A percentile compares a stretch with the other conserved stretches of the same genome.
Conservation (phyloP, 2,113 vertebrate species). For the Mirounga angustirostris region DNA sequence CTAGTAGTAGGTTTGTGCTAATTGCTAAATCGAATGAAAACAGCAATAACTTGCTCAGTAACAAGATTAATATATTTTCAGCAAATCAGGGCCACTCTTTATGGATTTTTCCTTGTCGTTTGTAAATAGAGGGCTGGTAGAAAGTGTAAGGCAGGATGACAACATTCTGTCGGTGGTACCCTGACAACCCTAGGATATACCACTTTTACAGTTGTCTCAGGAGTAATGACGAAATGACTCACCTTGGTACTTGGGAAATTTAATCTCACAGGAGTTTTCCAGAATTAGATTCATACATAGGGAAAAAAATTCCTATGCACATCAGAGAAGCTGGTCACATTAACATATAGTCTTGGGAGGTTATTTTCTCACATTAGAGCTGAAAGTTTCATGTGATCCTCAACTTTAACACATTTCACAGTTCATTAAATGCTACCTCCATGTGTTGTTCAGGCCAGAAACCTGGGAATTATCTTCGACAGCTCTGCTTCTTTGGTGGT, state of each 20-base stretch:
- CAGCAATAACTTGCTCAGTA: background rate
- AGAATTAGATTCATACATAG: constrained; percentile 3
- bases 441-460: background rate
- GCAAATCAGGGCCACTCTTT: background rate
- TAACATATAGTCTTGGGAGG: background rate
- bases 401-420: background rate
- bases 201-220: background rate
- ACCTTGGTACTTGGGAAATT: constrained; percentile 26
- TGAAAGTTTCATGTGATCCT: background rate
- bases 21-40: constrained; percentile 54
- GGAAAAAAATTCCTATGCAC: background rate
- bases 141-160: background rate
- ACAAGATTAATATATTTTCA: constrained; percentile 47
- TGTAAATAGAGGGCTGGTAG: background rate
- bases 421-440: background rate
- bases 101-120: background rate
- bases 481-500: background rate
- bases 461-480: background rate
- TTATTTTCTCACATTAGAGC: background rate
- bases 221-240: constrained; percentile 5
- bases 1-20: constrained; percentile 20
- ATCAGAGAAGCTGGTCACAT: background rate
- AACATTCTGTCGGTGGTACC: background rate
- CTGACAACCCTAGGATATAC: background rate
- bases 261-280: constrained; percentile 12